phyloP scores from a whole-genome alignment of 2,113 vertebrate species.

The Cynoglossus semilaevis region DNA sequence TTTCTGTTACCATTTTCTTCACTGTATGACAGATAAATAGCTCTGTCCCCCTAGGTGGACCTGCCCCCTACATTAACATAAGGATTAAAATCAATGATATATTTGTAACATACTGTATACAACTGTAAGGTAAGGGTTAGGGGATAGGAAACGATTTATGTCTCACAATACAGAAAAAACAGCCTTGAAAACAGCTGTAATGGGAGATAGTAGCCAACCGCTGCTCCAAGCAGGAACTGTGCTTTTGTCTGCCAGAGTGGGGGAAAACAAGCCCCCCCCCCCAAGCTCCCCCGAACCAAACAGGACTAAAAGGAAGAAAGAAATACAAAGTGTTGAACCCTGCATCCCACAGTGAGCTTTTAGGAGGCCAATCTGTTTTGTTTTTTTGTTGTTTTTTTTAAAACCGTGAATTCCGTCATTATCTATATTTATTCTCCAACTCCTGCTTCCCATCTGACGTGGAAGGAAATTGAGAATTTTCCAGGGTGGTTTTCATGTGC shows the following conservation, averaged over 20 bases:
- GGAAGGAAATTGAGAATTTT: slow-evolving; percentile 32
- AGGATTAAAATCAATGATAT: too few relatives aligned
- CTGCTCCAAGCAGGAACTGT: slow-evolving; percentile 6
- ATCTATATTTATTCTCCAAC: slow-evolving; percentile 21
- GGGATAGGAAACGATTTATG: too few relatives aligned
- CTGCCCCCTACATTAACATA: too few relatives aligned
- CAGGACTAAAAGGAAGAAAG: not conserved
- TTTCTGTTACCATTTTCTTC: too few relatives aligned
- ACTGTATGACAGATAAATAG: too few relatives aligned
- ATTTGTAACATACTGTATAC: too few relatives aligned
- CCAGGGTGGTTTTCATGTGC: slow-evolving; percentile 36
- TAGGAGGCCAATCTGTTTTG: slow-evolving; percentile 1
- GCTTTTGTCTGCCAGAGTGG: slow-evolving; percentile 12
- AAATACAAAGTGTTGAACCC: slow-evolving; percentile 11
- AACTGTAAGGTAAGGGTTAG: too few relatives aligned
- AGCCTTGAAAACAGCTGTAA: not conserved
- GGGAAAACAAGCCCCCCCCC: too few relatives aligned
- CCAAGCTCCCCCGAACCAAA: not conserved
- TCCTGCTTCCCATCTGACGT: slow-evolving; percentile 11
- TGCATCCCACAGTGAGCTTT: not conserved
- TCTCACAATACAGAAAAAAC: too few relatives aligned
- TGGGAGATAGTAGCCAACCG: not conserved
- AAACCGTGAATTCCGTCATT: slow-evolving; percentile 17
- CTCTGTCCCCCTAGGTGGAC: too few relatives aligned
- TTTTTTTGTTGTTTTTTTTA: too few relatives aligned